Evolutionary conservation across 2,113 vertebrate species (phyloP).

Genomic region (Meles meles): DNA sequence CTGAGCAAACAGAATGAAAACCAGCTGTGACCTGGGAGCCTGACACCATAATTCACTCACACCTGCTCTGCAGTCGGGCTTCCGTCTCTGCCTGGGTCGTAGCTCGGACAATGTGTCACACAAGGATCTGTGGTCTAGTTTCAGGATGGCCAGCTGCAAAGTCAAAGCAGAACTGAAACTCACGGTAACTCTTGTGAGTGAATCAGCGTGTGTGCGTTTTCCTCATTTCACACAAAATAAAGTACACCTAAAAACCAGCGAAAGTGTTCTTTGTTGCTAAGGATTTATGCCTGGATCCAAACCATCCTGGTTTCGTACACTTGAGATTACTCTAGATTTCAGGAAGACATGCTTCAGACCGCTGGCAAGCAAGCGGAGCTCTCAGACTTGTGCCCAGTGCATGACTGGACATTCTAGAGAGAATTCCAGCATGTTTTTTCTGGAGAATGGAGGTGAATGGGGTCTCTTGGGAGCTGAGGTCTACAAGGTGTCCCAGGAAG

Average conservation of each 20-base stretch:
- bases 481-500: background rate
- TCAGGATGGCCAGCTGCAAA: constrained; percentile 27
- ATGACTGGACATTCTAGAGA: background rate
- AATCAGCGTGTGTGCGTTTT: background rate
- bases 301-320: background rate
- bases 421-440: background rate
- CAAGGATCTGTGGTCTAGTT: constrained; percentile 36
- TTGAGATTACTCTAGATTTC: background rate
- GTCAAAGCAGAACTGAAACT: constrained; percentile 41
- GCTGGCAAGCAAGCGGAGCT: background rate
- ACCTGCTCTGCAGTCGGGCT: fast-evolving
- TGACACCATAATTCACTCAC: background rate
- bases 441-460: background rate
- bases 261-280: background rate
- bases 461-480: background rate
- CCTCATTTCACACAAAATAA: constrained; percentile 42
- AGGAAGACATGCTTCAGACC: background rate
- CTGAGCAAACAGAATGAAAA: constrained; percentile 43
- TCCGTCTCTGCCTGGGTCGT: background rate
- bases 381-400: background rate
- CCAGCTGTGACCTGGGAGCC: constrained; percentile 40
- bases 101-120: constrained; percentile 50
- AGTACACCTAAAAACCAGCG: background rate
- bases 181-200: constrained; percentile 48
- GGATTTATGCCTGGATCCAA: background rate